phyloP scores from a whole-genome alignment of 1,140 invertebrate genomes.

The Zaprionus gabonicus region DNA sequence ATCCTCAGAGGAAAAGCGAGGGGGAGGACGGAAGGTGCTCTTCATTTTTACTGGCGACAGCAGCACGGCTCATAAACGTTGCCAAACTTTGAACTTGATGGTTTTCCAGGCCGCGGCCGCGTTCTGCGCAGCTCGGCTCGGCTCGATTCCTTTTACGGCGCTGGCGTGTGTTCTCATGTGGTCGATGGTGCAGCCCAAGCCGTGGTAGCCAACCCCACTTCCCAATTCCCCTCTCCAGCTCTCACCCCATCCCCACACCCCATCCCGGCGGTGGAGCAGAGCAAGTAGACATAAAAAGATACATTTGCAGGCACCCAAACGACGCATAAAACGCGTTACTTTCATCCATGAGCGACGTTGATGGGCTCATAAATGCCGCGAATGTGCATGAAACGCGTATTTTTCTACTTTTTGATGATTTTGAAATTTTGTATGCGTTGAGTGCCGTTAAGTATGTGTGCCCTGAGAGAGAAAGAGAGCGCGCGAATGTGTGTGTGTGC shows the following conservation, averaged over 20 bases:
- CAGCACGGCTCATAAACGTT: slow-evolving; percentile 72
- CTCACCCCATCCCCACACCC: not conserved
- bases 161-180: slow-evolving; percentile 63
- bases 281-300: slow-evolving; percentile 76
- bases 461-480: not conserved
- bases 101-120: slow-evolving; percentile 43
- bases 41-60: slow-evolving; percentile 76
- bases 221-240: not conserved
- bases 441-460: slow-evolving; percentile 72
- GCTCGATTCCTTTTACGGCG: slow-evolving; percentile 67
- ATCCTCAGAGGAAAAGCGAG: not conserved
- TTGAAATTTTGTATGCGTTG: slow-evolving; percentile 83
- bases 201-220: not conserved
- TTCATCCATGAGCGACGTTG: slow-evolving; percentile 83
- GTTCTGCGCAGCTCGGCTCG: not conserved
- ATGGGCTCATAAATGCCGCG: slow-evolving; percentile 83
- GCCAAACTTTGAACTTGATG: slow-evolving; percentile 82
- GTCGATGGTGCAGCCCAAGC: slow-evolving; percentile 11
- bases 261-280: slow-evolving; percentile 11
- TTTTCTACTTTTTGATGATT: slow-evolving; percentile 83
- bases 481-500: slow-evolving; percentile 6
- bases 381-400: slow-evolving; percentile 83
- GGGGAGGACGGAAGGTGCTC: slow-evolving; percentile 27
- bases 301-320: slow-evolving; percentile 82
- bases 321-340: slow-evolving; percentile 83